Base-by-base conservation (phyloP, 2,797 vertebrate species). In the Aulostomus chinensis region DNA sequence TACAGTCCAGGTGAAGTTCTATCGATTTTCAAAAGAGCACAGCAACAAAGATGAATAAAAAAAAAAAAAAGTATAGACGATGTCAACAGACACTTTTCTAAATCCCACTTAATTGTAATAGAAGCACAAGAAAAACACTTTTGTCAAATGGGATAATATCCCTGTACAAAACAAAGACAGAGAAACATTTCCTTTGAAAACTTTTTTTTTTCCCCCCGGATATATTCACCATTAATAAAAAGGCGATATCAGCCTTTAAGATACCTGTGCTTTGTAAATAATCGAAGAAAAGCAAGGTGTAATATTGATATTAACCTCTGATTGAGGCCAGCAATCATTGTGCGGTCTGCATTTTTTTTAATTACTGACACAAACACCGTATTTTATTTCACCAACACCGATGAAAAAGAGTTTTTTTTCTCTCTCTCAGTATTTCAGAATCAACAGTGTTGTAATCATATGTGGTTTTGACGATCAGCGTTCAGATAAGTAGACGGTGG, bases 1-100 rank as follows among this genome's bases (percentile, higher is more conserved):
- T 4, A 25, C 7, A 22, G 14, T n/a, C n/a, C n/a, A 36, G 8
- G 9, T 33, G 9, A 35, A 55, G 33, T 18, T 17, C 4, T 5
- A 34, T 22, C 40, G 20, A 38, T 12, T 34, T 13, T 29, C 14
- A 55, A 24, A 32, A 43, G 14, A 38, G 3, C 46, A 13, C 18
- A 34, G 28, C 7, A 16, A 50, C 7, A 13, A 25, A 35, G 14
- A 58, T 5, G 25, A 37, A 36, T 12, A 36, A 22, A 6, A 37
- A n/a, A 20, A 60, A 39, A 58, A 25, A 21, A 78, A 76, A 71
- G 73, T 78, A 55, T 15, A 41, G 34, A 65, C 53, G 39, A 47
- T 57, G 58, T 34, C 21, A 49, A 66, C 33, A 5, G 34, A 73
- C 34, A 56, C 35, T 43, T 58, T 58, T 59, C n/a, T 20, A 58